A percentile compares a stretch with the other conserved stretches of the same genome.
phyloP scores from a whole-genome alignment of 2,797 vertebrate species.

The Falco peregrinus region DNA sequence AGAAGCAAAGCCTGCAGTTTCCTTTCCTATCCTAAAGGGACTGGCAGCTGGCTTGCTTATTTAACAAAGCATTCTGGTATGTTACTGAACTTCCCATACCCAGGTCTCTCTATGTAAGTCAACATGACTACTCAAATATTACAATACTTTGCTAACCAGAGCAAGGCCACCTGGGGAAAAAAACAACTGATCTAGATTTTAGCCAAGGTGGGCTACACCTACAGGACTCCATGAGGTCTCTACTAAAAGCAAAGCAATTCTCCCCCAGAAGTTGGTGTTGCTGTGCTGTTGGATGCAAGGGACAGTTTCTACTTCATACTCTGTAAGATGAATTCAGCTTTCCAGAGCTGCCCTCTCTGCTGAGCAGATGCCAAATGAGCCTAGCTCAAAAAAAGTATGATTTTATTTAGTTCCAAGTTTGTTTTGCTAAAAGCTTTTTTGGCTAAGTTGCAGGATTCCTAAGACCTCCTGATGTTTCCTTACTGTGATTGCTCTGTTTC shows the following conservation, averaged over 20 bases:
- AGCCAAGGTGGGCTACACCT: not conserved
- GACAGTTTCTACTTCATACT: not conserved
- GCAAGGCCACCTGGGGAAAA: not conserved
- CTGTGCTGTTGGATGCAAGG: not conserved
- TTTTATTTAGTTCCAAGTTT: not conserved
- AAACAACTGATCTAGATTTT: not conserved
- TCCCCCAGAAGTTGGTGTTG: not conserved
- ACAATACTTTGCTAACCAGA: not conserved
- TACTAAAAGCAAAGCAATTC: not conserved
- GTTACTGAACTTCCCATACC: not conserved
- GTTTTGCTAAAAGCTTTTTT: not conserved
- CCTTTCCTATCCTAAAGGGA: not conserved
- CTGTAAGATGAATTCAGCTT: not conserved
- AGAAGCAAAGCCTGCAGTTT: not conserved
- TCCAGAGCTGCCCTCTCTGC: not conserved
- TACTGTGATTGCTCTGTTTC: not conserved
- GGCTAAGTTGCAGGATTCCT: not conserved
- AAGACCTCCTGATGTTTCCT: not conserved
- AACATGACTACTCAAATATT: not conserved
- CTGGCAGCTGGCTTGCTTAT: not conserved
- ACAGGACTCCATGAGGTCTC: not conserved
- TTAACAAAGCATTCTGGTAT: not conserved
- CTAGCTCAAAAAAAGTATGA: not conserved
- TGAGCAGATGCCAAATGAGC: not conserved
- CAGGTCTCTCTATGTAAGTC: not conserved